Conservation (phyloP, 2,888 invertebrate genomes). For the Acanthosepion pharaonis region DNA sequence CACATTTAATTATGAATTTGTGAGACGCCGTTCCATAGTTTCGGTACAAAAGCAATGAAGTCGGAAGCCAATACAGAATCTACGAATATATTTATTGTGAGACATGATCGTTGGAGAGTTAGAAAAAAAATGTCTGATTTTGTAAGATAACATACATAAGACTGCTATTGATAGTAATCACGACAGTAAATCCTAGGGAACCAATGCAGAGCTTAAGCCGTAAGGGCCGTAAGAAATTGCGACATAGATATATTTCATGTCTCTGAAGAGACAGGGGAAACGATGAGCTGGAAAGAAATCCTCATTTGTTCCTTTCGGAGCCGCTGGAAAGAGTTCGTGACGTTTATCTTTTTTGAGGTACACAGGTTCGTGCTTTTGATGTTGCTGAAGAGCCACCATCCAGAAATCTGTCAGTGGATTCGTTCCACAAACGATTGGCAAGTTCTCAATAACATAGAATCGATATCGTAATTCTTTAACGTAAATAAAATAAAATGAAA, state of each 20-base stretch:
- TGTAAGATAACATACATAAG: too few relatives aligned
- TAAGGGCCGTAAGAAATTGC: neutral
- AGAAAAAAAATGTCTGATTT: too few relatives aligned
- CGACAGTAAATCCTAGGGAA: neutral
- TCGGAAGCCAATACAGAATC: too few relatives aligned
- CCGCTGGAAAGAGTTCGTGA: neutral
- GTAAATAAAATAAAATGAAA: neutral
- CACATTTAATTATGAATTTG: too few relatives aligned
- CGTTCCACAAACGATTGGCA: neutral
- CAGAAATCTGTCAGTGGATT: neutral
- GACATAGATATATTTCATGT: neutral
- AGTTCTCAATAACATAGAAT: neutral
- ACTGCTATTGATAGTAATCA: neutral
- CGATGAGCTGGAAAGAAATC: neutral
- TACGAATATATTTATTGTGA: too few relatives aligned
- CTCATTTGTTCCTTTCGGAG: neutral
- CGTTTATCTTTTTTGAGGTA: neutral
- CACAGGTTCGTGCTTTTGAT: neutral
- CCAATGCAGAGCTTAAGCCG: neutral
- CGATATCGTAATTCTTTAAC: neutral
- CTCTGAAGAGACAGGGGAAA: neutral
- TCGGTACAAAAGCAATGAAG: too few relatives aligned
- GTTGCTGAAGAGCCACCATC: too few relatives aligned
- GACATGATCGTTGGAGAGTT: too few relatives aligned
- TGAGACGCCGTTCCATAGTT: too few relatives aligned